These are phyloP conservation scores for Gonioctena quinquepunctata DNA, from an alignment of 1,140 invertebrate species.

Conservation along the genomic window DNA sequence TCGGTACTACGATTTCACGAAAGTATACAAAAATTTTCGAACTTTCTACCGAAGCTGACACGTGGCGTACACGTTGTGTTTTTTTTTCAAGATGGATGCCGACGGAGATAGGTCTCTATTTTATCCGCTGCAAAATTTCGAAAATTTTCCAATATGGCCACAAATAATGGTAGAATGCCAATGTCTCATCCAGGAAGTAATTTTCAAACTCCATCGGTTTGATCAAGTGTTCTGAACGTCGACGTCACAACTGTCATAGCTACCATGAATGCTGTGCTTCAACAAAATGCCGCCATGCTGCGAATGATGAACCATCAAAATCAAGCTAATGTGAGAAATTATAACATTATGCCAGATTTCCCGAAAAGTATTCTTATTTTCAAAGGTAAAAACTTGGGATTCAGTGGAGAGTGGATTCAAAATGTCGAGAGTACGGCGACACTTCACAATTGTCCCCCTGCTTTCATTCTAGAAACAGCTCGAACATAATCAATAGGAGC, in stretches of 20 bases:
- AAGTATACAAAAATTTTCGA: too few species aligned
- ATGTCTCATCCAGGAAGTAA: too few species aligned
- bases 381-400: not conserved
- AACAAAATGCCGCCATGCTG: not conserved
- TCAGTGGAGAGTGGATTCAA: not conserved
- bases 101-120: not conserved
- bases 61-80: too few species aligned
- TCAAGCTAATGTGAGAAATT: not conserved
- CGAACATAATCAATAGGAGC: slow-evolving; percentile 11
- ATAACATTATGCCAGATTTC: not conserved
- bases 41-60: too few species aligned
- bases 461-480: slow-evolving; percentile 12
- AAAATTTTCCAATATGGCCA: not conserved
- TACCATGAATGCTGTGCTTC: not conserved
- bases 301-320: not conserved
- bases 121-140: not conserved
- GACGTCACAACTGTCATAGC: not conserved
- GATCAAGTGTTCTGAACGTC: not conserved
- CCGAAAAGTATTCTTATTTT: not conserved
- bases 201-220: not conserved
- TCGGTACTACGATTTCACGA: too few species aligned
- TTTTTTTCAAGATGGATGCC: not conserved
- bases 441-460: slow-evolving; percentile 16
- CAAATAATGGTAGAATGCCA: not conserved
- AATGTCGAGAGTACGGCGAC: not conserved